These are phyloP conservation scores for Diachasmimorpha longicaudata DNA, from an alignment of 1,140 invertebrate genomes.

Conservation along the genomic window DNA sequence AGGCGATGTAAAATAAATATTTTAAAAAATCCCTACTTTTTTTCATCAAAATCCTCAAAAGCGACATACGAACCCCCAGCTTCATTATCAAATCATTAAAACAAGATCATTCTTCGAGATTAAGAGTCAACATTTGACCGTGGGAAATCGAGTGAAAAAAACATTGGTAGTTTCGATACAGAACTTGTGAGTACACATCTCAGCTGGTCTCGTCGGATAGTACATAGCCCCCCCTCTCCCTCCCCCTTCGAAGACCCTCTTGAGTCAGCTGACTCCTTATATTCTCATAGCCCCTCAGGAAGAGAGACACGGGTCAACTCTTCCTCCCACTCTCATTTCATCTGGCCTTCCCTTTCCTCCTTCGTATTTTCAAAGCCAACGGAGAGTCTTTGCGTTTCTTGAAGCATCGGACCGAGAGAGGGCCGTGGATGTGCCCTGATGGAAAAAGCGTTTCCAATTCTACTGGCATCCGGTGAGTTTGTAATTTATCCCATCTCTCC, in stretches of 20 bases:
- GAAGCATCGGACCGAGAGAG: slow-evolving; percentile 20
- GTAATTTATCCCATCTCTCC: background rate
- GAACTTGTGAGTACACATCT: background rate
- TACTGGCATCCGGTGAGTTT: slow-evolving; percentile 30
- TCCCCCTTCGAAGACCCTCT: too few relatives aligned
- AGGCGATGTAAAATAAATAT: too few relatives aligned
- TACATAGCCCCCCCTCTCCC: background rate
- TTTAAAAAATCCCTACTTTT: background rate
- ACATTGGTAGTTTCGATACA: background rate
- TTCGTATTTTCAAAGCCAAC: slow-evolving; percentile 31
- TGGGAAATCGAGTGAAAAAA: background rate
- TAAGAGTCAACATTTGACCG: background rate
- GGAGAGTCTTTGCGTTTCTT: slow-evolving; percentile 25
- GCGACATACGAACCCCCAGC: background rate
- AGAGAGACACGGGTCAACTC: slow-evolving; percentile 38
- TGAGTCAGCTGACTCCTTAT: slow-evolving; percentile 7
- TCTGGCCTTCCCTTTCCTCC: slow-evolving; percentile 11
- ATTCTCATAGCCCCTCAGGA: slow-evolving; percentile 31
- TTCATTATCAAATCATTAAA: background rate
- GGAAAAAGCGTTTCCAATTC: slow-evolving; percentile 35
- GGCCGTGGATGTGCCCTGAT: slow-evolving; percentile 7
- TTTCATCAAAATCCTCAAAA: background rate
- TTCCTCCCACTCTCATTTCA: slow-evolving; percentile 27
- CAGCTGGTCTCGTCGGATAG: background rate
- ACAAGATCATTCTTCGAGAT: background rate